Base-by-base conservation (phyloP, 1,140 invertebrate species). In the Papilio glaucus region DNA sequence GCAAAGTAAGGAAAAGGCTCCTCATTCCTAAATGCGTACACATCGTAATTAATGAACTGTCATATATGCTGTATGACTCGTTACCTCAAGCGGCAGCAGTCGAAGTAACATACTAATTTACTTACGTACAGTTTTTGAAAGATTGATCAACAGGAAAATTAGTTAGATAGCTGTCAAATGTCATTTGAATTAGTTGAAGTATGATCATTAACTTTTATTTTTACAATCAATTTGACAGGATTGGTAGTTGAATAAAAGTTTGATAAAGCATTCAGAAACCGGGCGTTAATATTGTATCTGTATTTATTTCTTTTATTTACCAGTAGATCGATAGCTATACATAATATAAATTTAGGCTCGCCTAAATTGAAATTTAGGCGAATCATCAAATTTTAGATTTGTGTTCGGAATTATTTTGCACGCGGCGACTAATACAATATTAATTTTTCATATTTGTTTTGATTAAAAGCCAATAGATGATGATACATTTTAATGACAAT, bases 21-120 rank as follows among this genome's bases (percentile, higher is more conserved):
- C 1, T 49, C 45, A 49, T 18, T 8, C 15, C 45, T 49, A 49
- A 49, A 49, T 49, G 10, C 18, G 45, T n/a, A n/a, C 45, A 49
- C 45, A 21, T 21, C 45, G 10, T 49, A 49, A 49, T 49, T n/a
- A 49, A 49, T 49, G 18, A 49, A 6, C n/a, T 15, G 45, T 49
- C 45, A 49, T 18, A 21, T 18, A 18, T 49, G 45, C 6, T 1
- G 45, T 18, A 21, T 49, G 15, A 49, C 13, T 42, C 13, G 42
- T 49, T 49, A 49, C 45, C 1, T 21, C 45, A 15, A 45, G 42
- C n/a, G 15, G 18, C 13, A 0, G 10, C n/a, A 45, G 13, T 3
- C 42, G 42, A 49, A 49, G 45, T n/a, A 18, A 49, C 45, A 49
- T 49, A 49, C 1, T 9, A 49, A n/a, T n/a, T n/a, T n/a, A n/a